A percentile compares a stretch with the other conserved stretches of the same genome.
phyloP scores from a whole-genome alignment of 2,888 invertebrate species.

The Perizoma flavofasciatum region DNA sequence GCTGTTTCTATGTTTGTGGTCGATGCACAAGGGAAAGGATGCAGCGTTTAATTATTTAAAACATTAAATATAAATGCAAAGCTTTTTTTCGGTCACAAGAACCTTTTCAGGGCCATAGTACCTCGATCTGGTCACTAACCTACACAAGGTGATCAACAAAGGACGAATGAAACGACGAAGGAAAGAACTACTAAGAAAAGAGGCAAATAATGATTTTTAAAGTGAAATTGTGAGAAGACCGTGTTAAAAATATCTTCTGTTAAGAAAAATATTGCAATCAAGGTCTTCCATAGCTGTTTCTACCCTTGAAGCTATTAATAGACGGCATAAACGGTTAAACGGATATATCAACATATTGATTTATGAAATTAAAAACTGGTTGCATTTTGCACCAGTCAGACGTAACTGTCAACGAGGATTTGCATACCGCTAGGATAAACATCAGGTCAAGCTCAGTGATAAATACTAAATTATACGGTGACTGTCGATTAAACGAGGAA shows the following conservation, averaged over 20 bases:
- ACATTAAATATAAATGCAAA: not conserved
- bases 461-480: conserved; percentile 60
- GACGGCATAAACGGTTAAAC: conserved; percentile 12
- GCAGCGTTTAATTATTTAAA: conserved; percentile 5
- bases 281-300: conserved; percentile 3
- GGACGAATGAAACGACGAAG: too few relatives aligned
- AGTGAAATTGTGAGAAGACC: not conserved
- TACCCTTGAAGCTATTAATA: conserved; percentile 12
- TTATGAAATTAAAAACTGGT: conserved; percentile 26
- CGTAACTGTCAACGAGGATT: conserved; percentile 48
- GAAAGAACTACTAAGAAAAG: too few relatives aligned
- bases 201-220: too few relatives aligned
- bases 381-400: conserved; percentile 27
- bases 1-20: conserved; percentile 38
- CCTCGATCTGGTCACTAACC: too few relatives aligned
- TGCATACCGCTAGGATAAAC: conserved; percentile 68
- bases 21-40: conserved; percentile 22
- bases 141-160: too few relatives aligned
- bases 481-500: conserved; percentile 45
- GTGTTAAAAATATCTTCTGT: too few relatives aligned
- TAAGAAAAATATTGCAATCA: conserved; percentile 4
- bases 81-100: too few relatives aligned
- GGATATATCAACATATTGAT: conserved; percentile 10
- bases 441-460: conserved; percentile 57
- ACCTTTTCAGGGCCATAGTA: too few relatives aligned